Percentiles rank a stretch among this genome's conserved stretches.
These are phyloP conservation scores for Ceyx cyanopectus DNA, from an alignment of 2,113 vertebrate species.

Conservation along the genomic window DNA sequence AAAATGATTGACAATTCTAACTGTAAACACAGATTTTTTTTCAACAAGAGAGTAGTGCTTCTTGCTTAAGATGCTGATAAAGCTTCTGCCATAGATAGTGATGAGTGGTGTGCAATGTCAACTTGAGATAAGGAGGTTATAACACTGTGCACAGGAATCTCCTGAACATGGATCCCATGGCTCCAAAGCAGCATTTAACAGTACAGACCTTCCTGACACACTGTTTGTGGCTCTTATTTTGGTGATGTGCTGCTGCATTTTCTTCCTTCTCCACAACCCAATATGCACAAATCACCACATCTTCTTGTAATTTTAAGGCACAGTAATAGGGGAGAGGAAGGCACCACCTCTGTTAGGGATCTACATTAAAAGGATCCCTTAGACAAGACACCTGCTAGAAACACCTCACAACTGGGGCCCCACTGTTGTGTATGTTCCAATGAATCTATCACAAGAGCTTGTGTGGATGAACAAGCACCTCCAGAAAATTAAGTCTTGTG, in stretches of 20 bases:
- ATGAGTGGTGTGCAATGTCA: conserved; percentile 6
- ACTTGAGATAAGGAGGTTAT: conserved; percentile 42
- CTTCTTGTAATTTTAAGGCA: background rate
- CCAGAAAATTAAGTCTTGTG: background rate
- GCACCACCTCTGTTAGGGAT: background rate
- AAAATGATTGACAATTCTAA: conserved; percentile 24
- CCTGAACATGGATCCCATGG: background rate
- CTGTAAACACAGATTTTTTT: conserved; percentile 49
- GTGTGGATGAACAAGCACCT: background rate
- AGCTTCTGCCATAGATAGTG: conserved; percentile 34
- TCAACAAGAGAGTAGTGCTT: conserved; percentile 2
- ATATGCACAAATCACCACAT: background rate
- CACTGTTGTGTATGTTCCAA: fast-evolving
- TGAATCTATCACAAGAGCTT: background rate
- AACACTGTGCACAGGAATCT: background rate
- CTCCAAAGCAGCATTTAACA: conserved; percentile 13
- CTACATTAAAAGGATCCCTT: background rate
- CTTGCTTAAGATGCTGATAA: conserved; percentile 45
- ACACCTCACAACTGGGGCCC: background rate
- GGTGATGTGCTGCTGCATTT: background rate
- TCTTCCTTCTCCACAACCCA: background rate
- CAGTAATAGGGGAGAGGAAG: fast-evolving
- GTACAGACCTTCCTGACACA: background rate
- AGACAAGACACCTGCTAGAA: background rate
- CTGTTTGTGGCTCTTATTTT: background rate